Evolutionary conservation across 1,140 invertebrate species (phyloP), one percentile per base, ranked within the genome.

Genomic region (Micrasema minimum): DNA sequence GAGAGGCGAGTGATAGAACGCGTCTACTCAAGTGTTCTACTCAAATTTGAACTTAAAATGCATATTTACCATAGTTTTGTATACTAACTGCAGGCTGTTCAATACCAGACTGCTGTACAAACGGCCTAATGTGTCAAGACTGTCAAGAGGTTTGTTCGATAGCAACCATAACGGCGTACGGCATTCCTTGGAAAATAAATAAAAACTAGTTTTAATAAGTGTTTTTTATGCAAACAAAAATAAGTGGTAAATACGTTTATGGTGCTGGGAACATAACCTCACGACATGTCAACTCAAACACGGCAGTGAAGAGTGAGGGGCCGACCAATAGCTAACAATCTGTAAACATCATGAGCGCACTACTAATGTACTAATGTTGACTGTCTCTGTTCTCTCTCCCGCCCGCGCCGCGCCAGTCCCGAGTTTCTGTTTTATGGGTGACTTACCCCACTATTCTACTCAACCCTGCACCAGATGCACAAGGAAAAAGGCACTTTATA

Each of bases 281-380:
- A 11, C 55, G 31, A 38, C 55, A 59, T 41, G 55, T 59, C 35
- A 59, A 37, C 31, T 41, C 55, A 41, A 41, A 41, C 55, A 59
- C n/a, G 18, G 12, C n/a, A n/a, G 12, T 14, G 41, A 18, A n/a
- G 20, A 23, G 55, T 9, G 61, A 12, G 18, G 20, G n/a, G 37
- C 14, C 57, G 16, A 26, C 50, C 2, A 16, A 48, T 20, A 53
- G 41, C 46, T 64, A 64, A 64, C 61, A 9, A 64, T 46, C 9
- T 64, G 61, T 64, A 64, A 64, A 64, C 22, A 64, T 3, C 55
- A 64, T 50, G 41, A 64, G 61, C 46, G 41, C 38, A 46, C 18
- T 23, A 64, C 46, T 31, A 64, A 64, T 64, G 41, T 23, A 64
- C 46, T 31, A 64, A 64, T 64, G 61, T 64, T 64, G 43, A 46